Percentiles rank a stretch among this genome's conserved stretches.
Conservation (phyloP, 2,113 vertebrate species). For the chimpanzee (Pan troglodytes) region NHGRI_mPanTro3-v2.1_pri NC_072403.2:123641501-123642000, state of each 20-base stretch:
- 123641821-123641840: not conserved
- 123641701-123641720: not conserved
- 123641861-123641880: not conserved
- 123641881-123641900: not conserved
- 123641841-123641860: not conserved
- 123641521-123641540: not conserved
- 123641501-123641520: not conserved
- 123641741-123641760: not conserved
- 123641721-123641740: rapidly evolving
- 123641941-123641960: not conserved
- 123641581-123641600: not conserved
- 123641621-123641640: not conserved
- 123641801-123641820: not conserved
- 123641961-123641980: not conserved
- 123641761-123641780: not conserved
- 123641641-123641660: not conserved
- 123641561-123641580: not conserved
- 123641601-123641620: not conserved
- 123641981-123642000: not conserved
- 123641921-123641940: not conserved
- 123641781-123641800: not conserved
- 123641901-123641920: conserved; percentile 23
- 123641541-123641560: not conserved
- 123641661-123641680: not conserved
- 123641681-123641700: not conserved